Percentiles rank a stretch among this genome's conserved stretches.
Evolutionary conservation across 2,888 invertebrate species (phyloP).

Genomic region (Troides oblongomaculatus): DNA sequence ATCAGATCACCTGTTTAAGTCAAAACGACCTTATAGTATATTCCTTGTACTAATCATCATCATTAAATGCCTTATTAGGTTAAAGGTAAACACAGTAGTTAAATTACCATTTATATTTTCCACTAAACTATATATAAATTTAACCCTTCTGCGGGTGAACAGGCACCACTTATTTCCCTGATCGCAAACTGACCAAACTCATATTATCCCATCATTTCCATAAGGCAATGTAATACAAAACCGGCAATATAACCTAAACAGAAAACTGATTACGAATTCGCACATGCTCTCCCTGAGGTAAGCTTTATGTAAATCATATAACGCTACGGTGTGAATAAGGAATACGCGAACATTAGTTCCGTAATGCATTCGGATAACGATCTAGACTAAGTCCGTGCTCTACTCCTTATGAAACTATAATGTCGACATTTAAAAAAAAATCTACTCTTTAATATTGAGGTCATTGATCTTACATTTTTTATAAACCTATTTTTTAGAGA

Average conservation of each 20-base stretch:
- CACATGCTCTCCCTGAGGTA: slow-evolving; percentile 41
- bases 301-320: slow-evolving; percentile 49
- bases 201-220: slow-evolving; percentile 21
- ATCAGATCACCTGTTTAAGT: too few species aligned
- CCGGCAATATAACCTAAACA: slow-evolving; percentile 36
- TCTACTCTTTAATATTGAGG: background rate
- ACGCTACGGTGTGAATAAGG: slow-evolving; percentile 37
- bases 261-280: slow-evolving; percentile 51
- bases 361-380: slow-evolving; percentile 9
- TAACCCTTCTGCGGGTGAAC: slow-evolving; percentile 9
- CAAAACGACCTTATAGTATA: too few species aligned
- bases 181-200: slow-evolving; percentile 9
- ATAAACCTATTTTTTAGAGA: too few species aligned
- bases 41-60: too few species aligned
- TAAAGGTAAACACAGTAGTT: too few species aligned
- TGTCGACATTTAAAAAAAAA: background rate
- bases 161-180: slow-evolving; percentile 6
- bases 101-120: too few species aligned
- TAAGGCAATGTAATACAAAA: slow-evolving; percentile 28
- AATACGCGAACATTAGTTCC: slow-evolving; percentile 34
- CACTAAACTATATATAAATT: too few species aligned
- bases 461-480: background rate
- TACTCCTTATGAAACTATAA: background rate
- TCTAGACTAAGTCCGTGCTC: slow-evolving; percentile 4
- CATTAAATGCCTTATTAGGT: too few species aligned